These are phyloP conservation scores for Parnassius mnemosyne DNA, from an alignment of 2,888 invertebrate genomes.

Conservation along the genomic window DNA sequence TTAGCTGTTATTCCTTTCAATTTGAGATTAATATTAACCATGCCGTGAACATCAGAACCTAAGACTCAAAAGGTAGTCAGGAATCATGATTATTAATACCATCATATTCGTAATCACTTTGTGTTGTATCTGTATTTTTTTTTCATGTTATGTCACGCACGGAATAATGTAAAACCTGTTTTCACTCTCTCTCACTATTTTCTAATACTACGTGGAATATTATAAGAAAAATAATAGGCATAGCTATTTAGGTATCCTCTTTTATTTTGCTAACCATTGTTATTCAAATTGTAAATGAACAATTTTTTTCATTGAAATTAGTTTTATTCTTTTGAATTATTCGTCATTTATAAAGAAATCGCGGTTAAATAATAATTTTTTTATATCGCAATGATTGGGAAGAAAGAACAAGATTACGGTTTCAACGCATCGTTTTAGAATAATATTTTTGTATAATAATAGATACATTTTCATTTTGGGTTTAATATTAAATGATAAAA, in stretches of 20 bases:
- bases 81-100: conserved; percentile 21
- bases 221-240: no score
- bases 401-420: no score
- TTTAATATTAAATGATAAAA: no score
- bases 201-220: neutral
- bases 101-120: neutral
- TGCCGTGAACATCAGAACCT: no score
- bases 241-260: conserved; percentile 30
- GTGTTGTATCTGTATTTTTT: neutral
- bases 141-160: neutral
- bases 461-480: no score
- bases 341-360: conserved; percentile 36
- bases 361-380: conserved; percentile 31
- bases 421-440: no score
- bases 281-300: conserved; percentile 68
- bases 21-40: no score
- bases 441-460: no score
- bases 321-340: conserved; percentile 53
- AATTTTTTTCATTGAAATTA: conserved; percentile 66
- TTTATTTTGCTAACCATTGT: conserved; percentile 60
- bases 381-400: conserved; percentile 24
- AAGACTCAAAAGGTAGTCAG: no score
- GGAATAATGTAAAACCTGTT: no score
- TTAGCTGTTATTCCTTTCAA: no score
- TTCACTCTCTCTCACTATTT: no score